A percentile compares a stretch with the other conserved stretches of the same genome.
These are phyloP conservation scores for Tapirus indicus DNA, from an alignment of 2,797 vertebrate species.

Conservation along the genomic window DNA sequence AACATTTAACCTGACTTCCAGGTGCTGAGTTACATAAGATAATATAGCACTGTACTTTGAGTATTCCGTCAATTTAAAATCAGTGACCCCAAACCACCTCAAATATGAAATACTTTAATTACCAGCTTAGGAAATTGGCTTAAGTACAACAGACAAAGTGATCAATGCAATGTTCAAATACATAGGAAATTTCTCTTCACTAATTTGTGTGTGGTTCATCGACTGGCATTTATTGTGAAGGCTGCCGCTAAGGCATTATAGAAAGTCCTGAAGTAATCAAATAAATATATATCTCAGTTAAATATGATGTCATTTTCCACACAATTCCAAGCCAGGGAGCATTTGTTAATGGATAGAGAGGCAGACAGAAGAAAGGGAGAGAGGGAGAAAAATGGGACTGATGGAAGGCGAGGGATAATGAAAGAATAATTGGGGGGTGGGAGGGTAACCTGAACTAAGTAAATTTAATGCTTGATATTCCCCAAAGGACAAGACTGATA, in stretches of 20 bases:
- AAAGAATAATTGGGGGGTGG: not conserved
- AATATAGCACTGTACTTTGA: not conserved
- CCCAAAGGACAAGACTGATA: not conserved
- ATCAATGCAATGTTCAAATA: not conserved
- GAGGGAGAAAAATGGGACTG: not conserved
- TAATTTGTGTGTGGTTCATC: not conserved
- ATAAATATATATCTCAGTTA: not conserved
- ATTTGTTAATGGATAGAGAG: not conserved
- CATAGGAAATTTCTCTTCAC: not conserved
- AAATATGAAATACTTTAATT: not conserved
- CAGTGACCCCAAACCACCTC: not conserved
- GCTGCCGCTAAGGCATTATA: not conserved
- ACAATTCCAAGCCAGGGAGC: not conserved
- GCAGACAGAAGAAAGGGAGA: not conserved
- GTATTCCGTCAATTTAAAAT: not conserved
- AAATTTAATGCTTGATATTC: not conserved
- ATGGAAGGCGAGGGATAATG: not conserved
- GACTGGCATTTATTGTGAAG: not conserved
- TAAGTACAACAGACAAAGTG: not conserved
- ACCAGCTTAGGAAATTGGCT: not conserved
- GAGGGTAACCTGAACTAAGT: not conserved
- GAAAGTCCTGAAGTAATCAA: not conserved
- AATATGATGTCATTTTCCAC: not conserved
- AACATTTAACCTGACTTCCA: slow-evolving; percentile 48
- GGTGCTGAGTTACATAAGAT: slow-evolving; percentile 19